Base-by-base conservation (phyloP, 2,888 invertebrate species). In the Zhuqinia jingwanae region DNA sequence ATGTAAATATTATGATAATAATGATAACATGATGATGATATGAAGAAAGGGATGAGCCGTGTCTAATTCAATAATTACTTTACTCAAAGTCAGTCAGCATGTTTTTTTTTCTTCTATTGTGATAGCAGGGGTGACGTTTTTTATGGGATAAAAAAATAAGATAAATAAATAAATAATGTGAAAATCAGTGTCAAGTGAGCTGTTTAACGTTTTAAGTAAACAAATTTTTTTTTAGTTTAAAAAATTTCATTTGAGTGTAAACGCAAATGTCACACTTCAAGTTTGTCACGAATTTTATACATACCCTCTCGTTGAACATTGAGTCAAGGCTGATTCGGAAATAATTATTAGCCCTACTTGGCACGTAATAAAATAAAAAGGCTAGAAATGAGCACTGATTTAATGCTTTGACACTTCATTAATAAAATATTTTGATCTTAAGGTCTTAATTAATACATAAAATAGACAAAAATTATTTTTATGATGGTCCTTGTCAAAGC, bases 1-100 rank as follows among this genome's bases (percentile, higher is more conserved):
- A 68, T 68, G 42, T 47, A 84, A 84, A 84, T 68, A 84, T 77
- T 84, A 84, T 78, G 84, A 68, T 77, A 78, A 78, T 78, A 20
- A 50, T n/a, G 68, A 81, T 53, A 84, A 84, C 58, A 84, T 77
- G 77, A 84, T 78, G 84, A 68, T 77, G 70, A 78, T 78, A 20
- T n/a, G 68, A 81, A 30, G 60, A 77, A 58, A 82, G 25, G 60
- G 76, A 83, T 83, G 83, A 83, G 83, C 76, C 65, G 30, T 76
- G 76, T 36, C 20, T 65, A 83, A 76, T 83, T 60, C 17, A 42
- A 60, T 70, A 53, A 82, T 50, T 81, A 81, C 53, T 82, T 75
- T 75, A 11, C 17, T 22, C 42, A 77, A 77, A 77, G 77, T 42
- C 45, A 77, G 77, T 56, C 0, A 76, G 30, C n/a, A n/a, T n/a